These are phyloP conservation scores for Terrapene triunguis DNA, from an alignment of 2,113 vertebrate genomes.

Conservation along the genomic window DNA sequence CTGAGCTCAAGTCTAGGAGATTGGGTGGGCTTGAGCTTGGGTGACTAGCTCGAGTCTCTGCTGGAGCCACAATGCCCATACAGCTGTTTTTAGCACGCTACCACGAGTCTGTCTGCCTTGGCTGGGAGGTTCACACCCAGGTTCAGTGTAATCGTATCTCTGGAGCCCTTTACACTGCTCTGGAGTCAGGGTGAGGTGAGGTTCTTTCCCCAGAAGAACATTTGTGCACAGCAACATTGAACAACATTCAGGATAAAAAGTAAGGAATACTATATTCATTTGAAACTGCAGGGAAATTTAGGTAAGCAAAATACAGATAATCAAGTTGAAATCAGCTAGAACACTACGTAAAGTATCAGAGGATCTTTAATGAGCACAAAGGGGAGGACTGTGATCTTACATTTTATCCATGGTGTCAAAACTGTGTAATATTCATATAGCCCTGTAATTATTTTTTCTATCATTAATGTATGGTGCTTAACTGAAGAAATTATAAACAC, in stretches of 20 bases:
- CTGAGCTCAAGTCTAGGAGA: background rate
- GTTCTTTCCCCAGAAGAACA: background rate
- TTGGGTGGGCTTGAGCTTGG: background rate
- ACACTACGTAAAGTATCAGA: background rate
- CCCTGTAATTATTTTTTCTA: background rate
- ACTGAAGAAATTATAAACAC: background rate
- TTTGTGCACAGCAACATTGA: background rate
- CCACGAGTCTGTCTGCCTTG: background rate
- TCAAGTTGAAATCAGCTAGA: background rate
- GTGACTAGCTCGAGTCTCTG: background rate
- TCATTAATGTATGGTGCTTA: background rate
- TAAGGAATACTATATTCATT: background rate
- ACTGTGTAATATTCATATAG: background rate
- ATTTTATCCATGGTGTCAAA: background rate
- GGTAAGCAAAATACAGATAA: background rate
- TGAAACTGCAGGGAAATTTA: background rate
- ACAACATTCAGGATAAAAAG: background rate
- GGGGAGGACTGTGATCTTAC: background rate
- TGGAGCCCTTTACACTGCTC: background rate
- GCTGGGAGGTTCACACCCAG: too few relatives aligned
- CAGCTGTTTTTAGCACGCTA: background rate
- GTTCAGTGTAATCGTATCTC: background rate
- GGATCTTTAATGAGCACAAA: background rate
- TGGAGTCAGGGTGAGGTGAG: background rate
- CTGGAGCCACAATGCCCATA: background rate